A percentile compares a stretch with the other conserved stretches of the same genome.
Evolutionary conservation across 1,140 invertebrate genomes (phyloP).

Genomic region (Anoplolepis gracilipes): DNA sequence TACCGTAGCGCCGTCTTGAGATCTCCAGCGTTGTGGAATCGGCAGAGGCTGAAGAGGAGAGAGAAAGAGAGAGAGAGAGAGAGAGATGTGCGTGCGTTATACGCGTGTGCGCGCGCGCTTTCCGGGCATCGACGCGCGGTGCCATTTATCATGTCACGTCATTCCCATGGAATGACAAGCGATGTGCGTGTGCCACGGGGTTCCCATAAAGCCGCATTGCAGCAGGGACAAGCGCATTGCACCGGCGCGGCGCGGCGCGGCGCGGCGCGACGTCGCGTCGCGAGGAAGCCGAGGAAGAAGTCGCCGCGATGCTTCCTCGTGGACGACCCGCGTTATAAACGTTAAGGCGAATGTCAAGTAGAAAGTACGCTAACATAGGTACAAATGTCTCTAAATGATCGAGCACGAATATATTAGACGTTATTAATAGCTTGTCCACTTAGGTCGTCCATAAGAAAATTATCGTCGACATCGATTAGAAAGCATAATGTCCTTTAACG

Average conservation of each 20-base stretch:
- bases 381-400: constrained; percentile 31
- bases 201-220: constrained; percentile 46
- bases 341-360: neutral
- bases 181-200: constrained; percentile 39
- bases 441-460: constrained; percentile 24
- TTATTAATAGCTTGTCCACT: constrained; percentile 33
- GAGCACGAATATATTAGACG: constrained; percentile 4
- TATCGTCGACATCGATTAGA: constrained; percentile 28
- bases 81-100: neutral
- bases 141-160: constrained; percentile 62
- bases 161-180: constrained; percentile 56
- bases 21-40: neutral
- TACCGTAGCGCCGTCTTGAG: constrained; percentile 1
- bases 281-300: neutral
- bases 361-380: constrained; percentile 27
- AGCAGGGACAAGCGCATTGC: neutral
- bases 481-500: neutral
- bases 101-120: neutral
- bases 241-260: neutral
- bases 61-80: too few species aligned
- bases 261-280: neutral
- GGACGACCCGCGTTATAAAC: neutral
- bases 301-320: neutral
- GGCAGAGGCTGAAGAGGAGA: neutral
- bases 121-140: constrained; percentile 12